Base-by-base conservation (phyloP, 92 coral and sea anemone genomes). In the Diadumene lineata region DNA sequence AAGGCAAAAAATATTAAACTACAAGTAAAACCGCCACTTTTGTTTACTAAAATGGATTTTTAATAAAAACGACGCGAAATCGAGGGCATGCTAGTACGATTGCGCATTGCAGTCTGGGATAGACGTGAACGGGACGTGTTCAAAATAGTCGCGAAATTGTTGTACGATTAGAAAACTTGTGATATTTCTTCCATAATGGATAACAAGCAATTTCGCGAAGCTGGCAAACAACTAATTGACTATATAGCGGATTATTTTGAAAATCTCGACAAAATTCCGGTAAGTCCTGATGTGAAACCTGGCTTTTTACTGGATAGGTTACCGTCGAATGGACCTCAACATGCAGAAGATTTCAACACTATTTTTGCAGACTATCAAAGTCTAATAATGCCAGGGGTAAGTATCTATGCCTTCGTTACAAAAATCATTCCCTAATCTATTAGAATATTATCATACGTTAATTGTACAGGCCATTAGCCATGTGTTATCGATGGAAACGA, bases 371-470 rank as follows among this genome's bases (percentile, higher is more conserved):
- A 84, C 21, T 55, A 72, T 15, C 53, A 74, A 66, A 79, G 70
- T 10, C 68, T 65, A 31, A 68, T 84, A 11, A 51, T 84, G 68
- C 85, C 89, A 1, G 84, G 84, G 89, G 89, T 84, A 73, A 32
- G 85, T 16, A 53, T 6, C 6, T 38, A 38, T 38, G 48, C 48
- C 13, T 38, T 38, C 48, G 7, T 38, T 38, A 4, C 7, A 4
- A 38, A 38, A 38, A n/a, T n/a, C 48, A 13, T 6, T 13, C 48
- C 48, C 48, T 38, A 6, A 38, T 4, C 6, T 13, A 4, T 38
- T 6, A 38, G 48, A 6, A 4, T 38, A 4, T 38, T 38, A 4
- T 38, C 26, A n/a, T n/a, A n/a, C n/a, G n/a, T n/a, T n/a, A n/a
- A n/a, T n/a, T n/a, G n/a, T n/a, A n/a, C n/a, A n/a, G n/a, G n/a